Percentiles rank a stretch among this genome's conserved stretches.
Conservation (phyloP, 2,888 invertebrate species). For the Allygus modestus region DNA sequence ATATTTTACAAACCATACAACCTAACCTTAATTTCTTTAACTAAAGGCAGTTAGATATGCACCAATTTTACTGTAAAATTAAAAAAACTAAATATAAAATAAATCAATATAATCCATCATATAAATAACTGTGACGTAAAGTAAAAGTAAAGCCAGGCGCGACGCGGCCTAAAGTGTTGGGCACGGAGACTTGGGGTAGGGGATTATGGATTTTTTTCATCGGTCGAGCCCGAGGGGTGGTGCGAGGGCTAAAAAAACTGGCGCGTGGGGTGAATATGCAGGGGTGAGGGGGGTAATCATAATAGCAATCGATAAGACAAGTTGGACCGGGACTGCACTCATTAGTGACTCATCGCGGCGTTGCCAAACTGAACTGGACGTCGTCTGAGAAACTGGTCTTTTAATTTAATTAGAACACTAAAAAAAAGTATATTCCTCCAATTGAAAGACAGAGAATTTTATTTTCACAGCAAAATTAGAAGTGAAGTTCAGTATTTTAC, state of each 20-base stretch:
- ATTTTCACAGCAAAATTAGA: no score
- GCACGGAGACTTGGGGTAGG: not conserved
- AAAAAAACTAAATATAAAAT: no score
- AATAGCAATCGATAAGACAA: slow-evolving; percentile 65
- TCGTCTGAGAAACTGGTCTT: not conserved
- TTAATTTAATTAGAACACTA: not conserved
- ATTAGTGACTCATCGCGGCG: slow-evolving; percentile 59
- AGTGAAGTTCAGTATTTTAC: no score
- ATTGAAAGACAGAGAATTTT: not conserved
- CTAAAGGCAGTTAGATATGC: no score
- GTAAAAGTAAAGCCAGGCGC: not conserved
- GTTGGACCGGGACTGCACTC: slow-evolving; percentile 45
- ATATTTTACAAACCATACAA: no score
- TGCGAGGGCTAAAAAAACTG: slow-evolving; percentile 61
- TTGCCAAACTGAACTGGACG: slow-evolving; percentile 37
- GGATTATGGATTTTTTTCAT: slow-evolving; percentile 65
- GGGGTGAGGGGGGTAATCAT: slow-evolving; percentile 61
- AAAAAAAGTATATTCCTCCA: not conserved
- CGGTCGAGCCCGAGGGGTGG: slow-evolving; percentile 59
- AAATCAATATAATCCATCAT: no score
- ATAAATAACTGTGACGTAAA: not conserved
- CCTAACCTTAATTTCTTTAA: no score
- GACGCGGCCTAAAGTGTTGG: not conserved
- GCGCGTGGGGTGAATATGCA: slow-evolving; percentile 64
- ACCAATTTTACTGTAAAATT: no score